Percentiles rank a stretch among this genome's conserved stretches.
Evolutionary conservation across 64 coral and sea anemone species (phyloP).

Genomic region (Platygyra sinensis): DNA sequence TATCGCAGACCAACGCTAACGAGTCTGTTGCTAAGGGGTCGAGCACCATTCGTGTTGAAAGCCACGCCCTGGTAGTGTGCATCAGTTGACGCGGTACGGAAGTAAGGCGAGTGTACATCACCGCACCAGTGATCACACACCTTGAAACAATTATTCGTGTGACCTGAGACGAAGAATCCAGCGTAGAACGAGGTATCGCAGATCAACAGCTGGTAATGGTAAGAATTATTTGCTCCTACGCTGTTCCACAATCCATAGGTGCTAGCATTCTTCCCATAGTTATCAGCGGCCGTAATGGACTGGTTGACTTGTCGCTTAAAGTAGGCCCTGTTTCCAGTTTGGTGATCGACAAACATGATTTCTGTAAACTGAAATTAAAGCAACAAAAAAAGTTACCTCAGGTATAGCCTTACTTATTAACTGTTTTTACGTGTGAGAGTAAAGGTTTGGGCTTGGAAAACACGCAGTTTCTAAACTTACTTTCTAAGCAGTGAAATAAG

Average conservation of each 20-base stretch:
- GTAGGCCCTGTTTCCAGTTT: neutral
- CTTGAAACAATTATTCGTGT: constrained; percentile 23
- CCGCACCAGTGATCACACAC: neutral
- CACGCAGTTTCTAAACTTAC: too few species aligned
- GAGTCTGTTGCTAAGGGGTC: neutral
- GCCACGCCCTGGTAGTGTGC: neutral
- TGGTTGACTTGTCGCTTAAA: neutral
- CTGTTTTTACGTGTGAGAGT: too few species aligned
- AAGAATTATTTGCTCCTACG: neutral
- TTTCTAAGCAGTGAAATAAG: too few species aligned
- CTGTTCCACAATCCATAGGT: constrained; percentile 12
- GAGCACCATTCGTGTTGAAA: constrained; percentile 47
- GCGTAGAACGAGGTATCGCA: neutral
- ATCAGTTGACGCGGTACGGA: constrained; percentile 18
- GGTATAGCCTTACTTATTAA: too few species aligned
- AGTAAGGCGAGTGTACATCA: neutral
- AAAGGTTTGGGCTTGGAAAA: too few species aligned
- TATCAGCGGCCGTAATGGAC: neutral
- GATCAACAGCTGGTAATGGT: constrained; percentile 32
- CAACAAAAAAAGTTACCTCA: neutral
- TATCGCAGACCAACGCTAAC: constrained; percentile 53
- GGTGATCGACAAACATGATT: constrained; percentile 31
- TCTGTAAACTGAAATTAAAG: constrained; percentile 15
- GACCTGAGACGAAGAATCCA: constrained; percentile 27
- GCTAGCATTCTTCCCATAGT: neutral